Conservation (phyloP, 1,140 invertebrate species). For the Laupala kohalensis region DNA sequence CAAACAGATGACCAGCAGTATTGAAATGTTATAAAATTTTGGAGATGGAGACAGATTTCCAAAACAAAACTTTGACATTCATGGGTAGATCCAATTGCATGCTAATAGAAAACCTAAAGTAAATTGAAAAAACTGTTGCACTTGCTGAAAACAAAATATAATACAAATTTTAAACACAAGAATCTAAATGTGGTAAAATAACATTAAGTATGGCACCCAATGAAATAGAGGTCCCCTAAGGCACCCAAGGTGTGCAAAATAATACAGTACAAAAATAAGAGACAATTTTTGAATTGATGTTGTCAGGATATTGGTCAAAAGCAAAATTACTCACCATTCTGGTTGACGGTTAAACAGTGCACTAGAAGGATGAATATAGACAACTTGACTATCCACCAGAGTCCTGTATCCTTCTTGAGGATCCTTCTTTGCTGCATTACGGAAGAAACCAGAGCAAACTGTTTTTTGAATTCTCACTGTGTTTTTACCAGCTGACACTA, state of each 20-base stretch:
- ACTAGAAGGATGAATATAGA: conserved; percentile 98
- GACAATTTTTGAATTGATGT: no score
- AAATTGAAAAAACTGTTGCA: no score
- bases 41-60: neutral
- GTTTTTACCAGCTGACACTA: conserved; percentile 92
- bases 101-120: neutral
- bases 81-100: neutral
- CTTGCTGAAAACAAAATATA: no score
- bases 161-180: no score
- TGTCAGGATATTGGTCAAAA: no score
- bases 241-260: no score
- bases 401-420: conserved; percentile 98
- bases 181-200: no score
- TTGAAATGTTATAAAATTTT: no score
- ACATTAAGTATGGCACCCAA: no score
- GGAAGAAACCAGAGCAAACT: conserved; percentile 97
- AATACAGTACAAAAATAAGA: no score
- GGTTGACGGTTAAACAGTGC: conserved; percentile 95
- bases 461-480: conserved; percentile 94
- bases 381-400: conserved; percentile 92
- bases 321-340: conserved; percentile 73
- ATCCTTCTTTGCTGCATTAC: conserved; percentile 98
- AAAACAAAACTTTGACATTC: neutral
- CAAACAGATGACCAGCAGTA: no score
- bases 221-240: no score